Evolutionary conservation across 2,113 vertebrate genomes (phyloP).

Genomic region (Nibea albiflora): DNA sequence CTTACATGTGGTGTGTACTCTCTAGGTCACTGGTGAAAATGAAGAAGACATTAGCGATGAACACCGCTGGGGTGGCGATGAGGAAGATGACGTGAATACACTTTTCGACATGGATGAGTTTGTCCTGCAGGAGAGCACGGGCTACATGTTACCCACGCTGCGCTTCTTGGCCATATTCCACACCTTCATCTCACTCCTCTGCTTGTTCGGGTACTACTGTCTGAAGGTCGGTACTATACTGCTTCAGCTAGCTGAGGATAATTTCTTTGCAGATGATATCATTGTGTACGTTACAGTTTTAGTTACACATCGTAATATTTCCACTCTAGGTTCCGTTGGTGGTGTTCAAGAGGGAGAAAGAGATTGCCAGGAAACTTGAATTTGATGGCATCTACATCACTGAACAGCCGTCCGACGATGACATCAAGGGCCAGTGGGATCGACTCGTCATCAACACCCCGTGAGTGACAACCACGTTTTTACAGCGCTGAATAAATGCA

Average conservation of each 20-base stretch:
- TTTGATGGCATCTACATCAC: constrained; percentile 98
- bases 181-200: constrained; percentile 94
- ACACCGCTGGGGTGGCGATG: constrained; percentile 87
- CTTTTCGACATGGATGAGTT: constrained; percentile 94
- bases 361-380: constrained; percentile 96
- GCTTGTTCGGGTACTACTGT: constrained; percentile 94
- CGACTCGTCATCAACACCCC: constrained; percentile 97
- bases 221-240: constrained; percentile 87
- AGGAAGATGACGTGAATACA: constrained; percentile 83
- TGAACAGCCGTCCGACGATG: constrained; percentile 97
- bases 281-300: not conserved
- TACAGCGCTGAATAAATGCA: not conserved
- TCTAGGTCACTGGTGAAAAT: constrained; percentile 90
- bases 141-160: constrained; percentile 95
- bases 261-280: not conserved
- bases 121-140: constrained; percentile 94
- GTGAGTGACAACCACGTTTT: constrained; percentile 82
- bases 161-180: constrained; percentile 92
- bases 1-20: not conserved
- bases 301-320: not conserved
- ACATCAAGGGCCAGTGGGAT: constrained; percentile 99
- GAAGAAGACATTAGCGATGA: constrained; percentile 86
- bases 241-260: not conserved
- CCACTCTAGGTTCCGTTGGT: constrained; percentile 91
- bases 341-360: constrained; percentile 98